These are phyloP conservation scores for Calonectris borealis DNA, from an alignment of 2,113 vertebrate species.

Conservation along the genomic window DNA sequence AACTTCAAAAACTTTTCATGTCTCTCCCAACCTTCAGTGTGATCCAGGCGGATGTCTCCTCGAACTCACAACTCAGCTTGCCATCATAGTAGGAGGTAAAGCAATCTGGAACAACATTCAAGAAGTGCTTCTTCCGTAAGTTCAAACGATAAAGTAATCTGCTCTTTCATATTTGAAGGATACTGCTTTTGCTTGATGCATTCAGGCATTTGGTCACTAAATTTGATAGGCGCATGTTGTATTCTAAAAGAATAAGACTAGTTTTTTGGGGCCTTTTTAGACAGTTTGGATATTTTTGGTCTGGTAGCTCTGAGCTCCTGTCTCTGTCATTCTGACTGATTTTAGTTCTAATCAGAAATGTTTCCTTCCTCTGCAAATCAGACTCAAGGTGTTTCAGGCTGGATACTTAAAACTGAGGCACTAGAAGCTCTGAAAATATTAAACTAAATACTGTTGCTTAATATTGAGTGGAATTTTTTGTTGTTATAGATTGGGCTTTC, in stretches of 20 bases:
- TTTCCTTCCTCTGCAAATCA: background rate
- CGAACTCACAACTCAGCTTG: slow-evolving; percentile 91
- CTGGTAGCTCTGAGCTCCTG: background rate
- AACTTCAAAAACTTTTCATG: background rate
- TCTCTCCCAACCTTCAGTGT: slow-evolving; percentile 77
- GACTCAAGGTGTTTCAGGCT: background rate
- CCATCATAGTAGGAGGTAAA: slow-evolving; percentile 93
- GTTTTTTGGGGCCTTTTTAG: background rate
- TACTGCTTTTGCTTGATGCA: background rate
- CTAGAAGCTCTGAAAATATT: background rate
- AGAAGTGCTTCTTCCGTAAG: slow-evolving; percentile 93
- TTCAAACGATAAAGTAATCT: background rate
- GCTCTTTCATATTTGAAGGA: background rate
- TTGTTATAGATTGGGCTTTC: background rate
- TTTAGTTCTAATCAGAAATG: background rate
- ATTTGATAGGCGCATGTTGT: background rate
- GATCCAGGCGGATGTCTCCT: slow-evolving; percentile 93
- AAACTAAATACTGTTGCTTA: background rate
- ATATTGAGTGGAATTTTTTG: background rate
- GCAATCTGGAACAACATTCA: slow-evolving; percentile 96
- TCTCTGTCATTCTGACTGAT: background rate
- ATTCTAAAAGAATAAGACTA: background rate
- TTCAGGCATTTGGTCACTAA: background rate
- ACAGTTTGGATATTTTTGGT: background rate
- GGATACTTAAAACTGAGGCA: background rate